Conservation (phyloP, 2,797 vertebrate genomes). For the Enteromius thamalakanensis region DNA sequence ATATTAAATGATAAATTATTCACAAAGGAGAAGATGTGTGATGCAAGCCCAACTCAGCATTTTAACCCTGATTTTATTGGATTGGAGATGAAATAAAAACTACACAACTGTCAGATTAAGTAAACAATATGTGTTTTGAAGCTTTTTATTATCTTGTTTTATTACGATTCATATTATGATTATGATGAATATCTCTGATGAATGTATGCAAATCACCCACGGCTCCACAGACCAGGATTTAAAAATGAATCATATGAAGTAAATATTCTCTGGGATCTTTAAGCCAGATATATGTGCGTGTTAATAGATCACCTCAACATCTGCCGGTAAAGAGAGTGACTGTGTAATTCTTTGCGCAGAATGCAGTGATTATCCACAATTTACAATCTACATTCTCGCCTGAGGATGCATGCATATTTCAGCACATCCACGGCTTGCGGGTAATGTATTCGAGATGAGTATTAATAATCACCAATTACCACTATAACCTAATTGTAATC, state of each 20-base stretch:
- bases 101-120: background rate
- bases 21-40: constrained; percentile 68
- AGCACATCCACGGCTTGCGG: constrained; percentile 62
- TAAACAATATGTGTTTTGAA: constrained; percentile 24
- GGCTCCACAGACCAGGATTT: background rate
- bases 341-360: background rate
- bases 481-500: constrained; percentile 50
- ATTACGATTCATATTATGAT: background rate
- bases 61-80: constrained; percentile 7
- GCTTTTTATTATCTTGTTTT: constrained; percentile 33
- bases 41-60: constrained; percentile 52
- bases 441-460: constrained; percentile 63
- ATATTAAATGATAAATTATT: constrained; percentile 83
- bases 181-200: constrained; percentile 3
- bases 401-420: constrained; percentile 68
- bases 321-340: background rate
- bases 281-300: background rate
- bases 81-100: constrained; percentile 25
- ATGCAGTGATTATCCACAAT: constrained; percentile 47
- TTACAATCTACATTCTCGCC: constrained; percentile 57
- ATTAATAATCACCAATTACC: constrained; percentile 61
- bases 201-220: background rate
- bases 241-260: background rate
- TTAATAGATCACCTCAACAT: constrained; percentile 18
- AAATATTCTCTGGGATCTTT: background rate